Conservation (phyloP, 2,113 vertebrate genomes). For the Notiomystis cincta region DNA sequence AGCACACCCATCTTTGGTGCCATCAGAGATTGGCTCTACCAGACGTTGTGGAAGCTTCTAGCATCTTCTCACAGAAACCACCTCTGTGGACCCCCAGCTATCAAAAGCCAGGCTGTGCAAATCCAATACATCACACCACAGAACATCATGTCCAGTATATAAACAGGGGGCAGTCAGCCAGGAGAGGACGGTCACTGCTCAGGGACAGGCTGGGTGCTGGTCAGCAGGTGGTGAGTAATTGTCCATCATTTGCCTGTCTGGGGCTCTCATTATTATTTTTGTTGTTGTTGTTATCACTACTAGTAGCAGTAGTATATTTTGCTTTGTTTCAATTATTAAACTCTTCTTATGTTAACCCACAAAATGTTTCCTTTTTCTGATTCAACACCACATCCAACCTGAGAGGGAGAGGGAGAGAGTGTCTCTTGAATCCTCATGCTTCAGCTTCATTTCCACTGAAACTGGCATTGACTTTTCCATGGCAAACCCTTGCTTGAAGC, state of each 20-base stretch:
- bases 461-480: neutral
- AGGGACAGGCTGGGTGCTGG: neutral
- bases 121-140: neutral
- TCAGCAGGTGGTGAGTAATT: neutral
- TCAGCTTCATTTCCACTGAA: neutral
- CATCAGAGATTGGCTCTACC: neutral
- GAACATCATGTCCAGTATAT: neutral
- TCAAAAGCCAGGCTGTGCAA: neutral
- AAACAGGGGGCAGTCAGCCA: neutral
- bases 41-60: neutral
- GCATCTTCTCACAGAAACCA: neutral
- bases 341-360: neutral
- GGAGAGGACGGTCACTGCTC: neutral
- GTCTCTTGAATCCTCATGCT: neutral
- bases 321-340: neutral
- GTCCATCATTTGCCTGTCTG: neutral
- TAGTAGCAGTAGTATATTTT: neutral
- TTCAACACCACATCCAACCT: neutral
- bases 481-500: neutral
- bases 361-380: neutral
- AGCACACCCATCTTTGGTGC: neutral
- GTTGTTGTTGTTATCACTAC: neutral
- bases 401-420: neutral
- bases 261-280: neutral
- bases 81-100: neutral